These are phyloP conservation scores for Conus ventricosus DNA, from an alignment of 1,140 invertebrate genomes.

Conservation along the genomic window DNA sequence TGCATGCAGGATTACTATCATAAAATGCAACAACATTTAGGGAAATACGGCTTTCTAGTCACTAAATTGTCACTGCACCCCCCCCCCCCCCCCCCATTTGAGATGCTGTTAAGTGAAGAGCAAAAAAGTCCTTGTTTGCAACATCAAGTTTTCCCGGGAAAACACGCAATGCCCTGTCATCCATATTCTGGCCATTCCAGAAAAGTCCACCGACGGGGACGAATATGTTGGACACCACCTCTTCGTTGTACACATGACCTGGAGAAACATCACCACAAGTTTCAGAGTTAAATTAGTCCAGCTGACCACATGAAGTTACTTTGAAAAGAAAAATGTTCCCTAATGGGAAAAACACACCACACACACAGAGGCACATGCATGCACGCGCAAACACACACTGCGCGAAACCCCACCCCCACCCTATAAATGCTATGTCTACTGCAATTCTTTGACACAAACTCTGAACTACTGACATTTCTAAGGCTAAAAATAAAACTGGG, in stretches of 20 bases:
- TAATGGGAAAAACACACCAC: neutral
- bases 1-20: too few species aligned
- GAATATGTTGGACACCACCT: constrained; percentile 82
- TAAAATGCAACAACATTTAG: too few species aligned
- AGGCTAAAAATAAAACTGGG: too few species aligned
- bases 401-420: neutral
- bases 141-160: neutral
- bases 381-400: neutral
- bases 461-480: too few species aligned
- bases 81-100: neutral
- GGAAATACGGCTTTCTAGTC: too few species aligned
- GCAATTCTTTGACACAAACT: too few species aligned
- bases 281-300: too few species aligned
- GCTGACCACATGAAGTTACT: too few species aligned
- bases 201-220: constrained; percentile 83
- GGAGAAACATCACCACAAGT: constrained; percentile 16
- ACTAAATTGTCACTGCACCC: neutral
- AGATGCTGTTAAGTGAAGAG: neutral
- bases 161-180: constrained; percentile 80
- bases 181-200: constrained; percentile 82
- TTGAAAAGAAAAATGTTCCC: too few species aligned
- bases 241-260: constrained; percentile 84
- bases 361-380: neutral
- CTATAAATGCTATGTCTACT: too few species aligned
- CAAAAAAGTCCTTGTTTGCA: neutral